Conservation (phyloP, 2,797 vertebrate genomes). For the Peromyscus nudipes region DNA sequence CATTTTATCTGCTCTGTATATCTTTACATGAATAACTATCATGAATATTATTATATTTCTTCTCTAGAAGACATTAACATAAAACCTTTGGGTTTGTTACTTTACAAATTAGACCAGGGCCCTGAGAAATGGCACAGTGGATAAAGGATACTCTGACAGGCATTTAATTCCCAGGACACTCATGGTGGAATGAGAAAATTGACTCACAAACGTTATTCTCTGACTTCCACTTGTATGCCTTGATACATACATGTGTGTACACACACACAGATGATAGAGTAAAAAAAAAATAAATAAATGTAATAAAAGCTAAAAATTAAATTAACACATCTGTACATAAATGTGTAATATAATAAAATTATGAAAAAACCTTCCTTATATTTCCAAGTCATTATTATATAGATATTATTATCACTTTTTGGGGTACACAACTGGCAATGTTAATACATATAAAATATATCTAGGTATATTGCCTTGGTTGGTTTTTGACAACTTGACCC, state of each 20-base stretch:
- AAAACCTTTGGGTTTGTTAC: conserved; percentile 10
- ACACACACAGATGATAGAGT: background rate
- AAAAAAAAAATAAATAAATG: background rate
- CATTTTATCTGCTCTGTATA: background rate
- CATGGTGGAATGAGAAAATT: background rate
- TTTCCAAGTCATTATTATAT: background rate
- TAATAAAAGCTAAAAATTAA: background rate
- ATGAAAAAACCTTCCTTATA: background rate
- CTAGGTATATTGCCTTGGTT: background rate
- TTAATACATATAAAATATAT: background rate
- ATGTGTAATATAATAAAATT: background rate
- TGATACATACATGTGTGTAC: background rate
- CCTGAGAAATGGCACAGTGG: background rate
- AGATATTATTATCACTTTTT: background rate
- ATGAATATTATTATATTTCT: background rate
- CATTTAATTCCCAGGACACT: background rate
- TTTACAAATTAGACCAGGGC: background rate
- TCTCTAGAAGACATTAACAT: background rate
- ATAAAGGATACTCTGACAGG: background rate
- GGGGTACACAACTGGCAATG: conserved; percentile 6
- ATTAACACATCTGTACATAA: background rate
- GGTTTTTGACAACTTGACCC: background rate
- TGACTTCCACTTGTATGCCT: background rate
- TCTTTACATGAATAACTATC: background rate
- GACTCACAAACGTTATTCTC: background rate